Evolutionary conservation across 2,113 vertebrate genomes (phyloP).

Genomic region (Marmota flaviventris): DNA sequence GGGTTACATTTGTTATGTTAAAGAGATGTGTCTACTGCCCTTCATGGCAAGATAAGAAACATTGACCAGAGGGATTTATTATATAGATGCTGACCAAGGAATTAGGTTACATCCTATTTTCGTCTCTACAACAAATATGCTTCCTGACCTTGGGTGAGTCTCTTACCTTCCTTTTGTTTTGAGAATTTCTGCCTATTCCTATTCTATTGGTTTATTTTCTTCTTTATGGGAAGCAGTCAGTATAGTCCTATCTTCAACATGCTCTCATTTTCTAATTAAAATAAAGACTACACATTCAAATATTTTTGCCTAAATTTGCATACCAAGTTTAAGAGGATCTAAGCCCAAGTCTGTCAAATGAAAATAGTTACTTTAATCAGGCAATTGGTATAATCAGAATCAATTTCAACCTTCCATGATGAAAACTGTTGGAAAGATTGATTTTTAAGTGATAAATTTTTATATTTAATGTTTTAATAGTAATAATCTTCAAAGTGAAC

Average conservation of each 20-base stretch:
- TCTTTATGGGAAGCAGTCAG: background rate
- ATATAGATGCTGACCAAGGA: background rate
- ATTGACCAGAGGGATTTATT: constrained; percentile 28
- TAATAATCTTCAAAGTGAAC: background rate
- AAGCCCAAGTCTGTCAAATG: background rate
- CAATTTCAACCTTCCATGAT: background rate
- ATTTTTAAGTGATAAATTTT: background rate
- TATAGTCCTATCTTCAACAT: background rate
- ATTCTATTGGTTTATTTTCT: background rate
- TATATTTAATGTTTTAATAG: background rate
- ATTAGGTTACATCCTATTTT: background rate
- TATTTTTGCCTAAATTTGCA: background rate
- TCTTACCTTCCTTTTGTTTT: constrained; percentile 35
- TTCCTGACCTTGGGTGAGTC: constrained; percentile 28
- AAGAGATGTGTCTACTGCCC: background rate
- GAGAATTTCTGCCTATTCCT: background rate
- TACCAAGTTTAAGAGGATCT: background rate
- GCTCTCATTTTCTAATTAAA: constrained; percentile 22
- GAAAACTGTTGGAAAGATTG: background rate
- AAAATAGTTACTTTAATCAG: background rate
- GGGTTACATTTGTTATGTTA: constrained; percentile 36
- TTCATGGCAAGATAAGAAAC: constrained; percentile 37
- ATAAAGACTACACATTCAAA: background rate
- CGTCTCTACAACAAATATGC: background rate
- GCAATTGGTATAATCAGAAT: background rate